Evolutionary conservation across 2,113 vertebrate species (phyloP).

Genomic region (Tachysurus fulvidraco): DNA sequence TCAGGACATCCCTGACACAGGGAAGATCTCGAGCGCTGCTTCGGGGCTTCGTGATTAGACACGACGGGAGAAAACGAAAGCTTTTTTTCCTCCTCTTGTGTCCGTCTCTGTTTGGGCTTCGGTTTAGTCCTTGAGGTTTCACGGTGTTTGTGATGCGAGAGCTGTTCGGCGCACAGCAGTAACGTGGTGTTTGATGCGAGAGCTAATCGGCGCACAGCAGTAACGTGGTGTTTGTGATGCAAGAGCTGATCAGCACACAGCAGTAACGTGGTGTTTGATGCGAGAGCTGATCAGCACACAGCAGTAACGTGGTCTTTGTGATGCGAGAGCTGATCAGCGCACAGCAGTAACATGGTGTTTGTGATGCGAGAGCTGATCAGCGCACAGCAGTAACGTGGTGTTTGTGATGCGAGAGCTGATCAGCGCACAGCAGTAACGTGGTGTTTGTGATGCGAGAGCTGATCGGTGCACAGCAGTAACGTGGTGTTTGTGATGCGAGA

Average conservation of each 20-base stretch:
- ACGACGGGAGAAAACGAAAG: constrained; percentile 41
- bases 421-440: neutral
- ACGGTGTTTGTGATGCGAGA: constrained; percentile 34
- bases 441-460: no score
- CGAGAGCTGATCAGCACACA: no score
- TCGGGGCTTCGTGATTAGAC: constrained; percentile 30
- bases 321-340: constrained; percentile 35
- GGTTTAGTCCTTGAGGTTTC: neutral
- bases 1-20: constrained; percentile 56
- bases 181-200: no score
- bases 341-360: no score
- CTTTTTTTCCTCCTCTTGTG: neutral
- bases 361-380: no score
- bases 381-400: no score
- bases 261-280: no score
- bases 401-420: constrained; percentile 42
- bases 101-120: neutral
- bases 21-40: neutral
- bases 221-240: constrained; percentile 31
- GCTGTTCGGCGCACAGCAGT: constrained; percentile 13
- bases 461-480: no score
- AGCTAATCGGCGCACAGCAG: no score
- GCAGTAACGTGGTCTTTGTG: constrained; percentile 29
- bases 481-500: constrained; percentile 32
- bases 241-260: constrained; percentile 24